Percentiles rank a stretch among this genome's conserved stretches.
phyloP scores from a whole-genome alignment of 2,797 vertebrate species.

The Cichlasoma orientale region DNA sequence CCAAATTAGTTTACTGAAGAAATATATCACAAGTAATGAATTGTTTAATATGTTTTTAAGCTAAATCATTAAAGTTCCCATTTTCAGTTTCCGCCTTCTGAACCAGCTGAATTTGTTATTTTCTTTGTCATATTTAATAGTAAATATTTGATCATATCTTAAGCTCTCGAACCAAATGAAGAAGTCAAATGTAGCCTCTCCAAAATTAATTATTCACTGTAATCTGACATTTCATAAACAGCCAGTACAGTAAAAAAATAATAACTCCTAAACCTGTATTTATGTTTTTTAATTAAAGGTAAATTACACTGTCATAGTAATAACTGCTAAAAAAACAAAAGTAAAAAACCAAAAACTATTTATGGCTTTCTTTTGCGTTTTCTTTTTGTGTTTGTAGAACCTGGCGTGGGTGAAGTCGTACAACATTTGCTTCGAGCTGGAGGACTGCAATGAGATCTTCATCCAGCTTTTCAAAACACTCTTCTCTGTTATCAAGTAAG shows the following conservation, averaged over 20 bases:
- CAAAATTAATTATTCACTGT: no score
- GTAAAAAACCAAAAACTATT: not conserved
- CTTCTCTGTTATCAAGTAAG: slow-evolving; percentile 98
- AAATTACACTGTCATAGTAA: not conserved
- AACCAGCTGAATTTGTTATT: not conserved
- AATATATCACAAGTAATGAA: not conserved
- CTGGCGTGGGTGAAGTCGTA: slow-evolving; percentile 99
- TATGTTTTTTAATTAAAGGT: not conserved
- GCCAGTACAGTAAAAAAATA: no score
- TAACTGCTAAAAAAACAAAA: not conserved
- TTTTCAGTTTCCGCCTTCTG: not conserved
- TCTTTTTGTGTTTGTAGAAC: slow-evolving; percentile 81
- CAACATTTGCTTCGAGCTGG: slow-evolving; percentile 99
- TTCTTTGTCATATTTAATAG: not conserved
- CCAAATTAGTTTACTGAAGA: not conserved
- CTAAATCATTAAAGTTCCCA: not conserved
- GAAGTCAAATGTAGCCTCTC: no score
- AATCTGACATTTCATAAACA: not conserved
- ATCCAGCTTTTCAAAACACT: slow-evolving; percentile 99
- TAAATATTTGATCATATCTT: not conserved
- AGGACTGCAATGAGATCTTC: slow-evolving; percentile 99
- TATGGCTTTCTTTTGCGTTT: slow-evolving; percentile 17
- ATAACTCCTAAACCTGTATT: not conserved
- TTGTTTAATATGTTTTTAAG: not conserved
- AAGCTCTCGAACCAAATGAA: not conserved